phyloP scores from a whole-genome alignment of 2,888 invertebrate genomes.

The Charanyca ferruginea region DNA sequence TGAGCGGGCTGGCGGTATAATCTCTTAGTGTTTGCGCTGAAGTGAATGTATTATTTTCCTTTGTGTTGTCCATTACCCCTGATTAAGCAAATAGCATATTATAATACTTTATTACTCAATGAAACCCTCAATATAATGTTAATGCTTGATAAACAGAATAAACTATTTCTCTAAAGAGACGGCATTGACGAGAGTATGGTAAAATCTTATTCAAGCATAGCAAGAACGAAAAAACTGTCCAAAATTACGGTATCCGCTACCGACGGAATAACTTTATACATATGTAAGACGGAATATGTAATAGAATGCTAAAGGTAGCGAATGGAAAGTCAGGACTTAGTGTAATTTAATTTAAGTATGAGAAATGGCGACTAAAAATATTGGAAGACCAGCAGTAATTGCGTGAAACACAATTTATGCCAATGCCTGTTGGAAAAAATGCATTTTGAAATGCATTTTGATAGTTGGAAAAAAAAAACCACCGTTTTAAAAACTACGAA shows the following conservation, averaged over 20 bases:
- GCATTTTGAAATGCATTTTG: too few relatives aligned
- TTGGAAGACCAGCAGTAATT: too few relatives aligned
- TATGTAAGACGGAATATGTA: too few relatives aligned
- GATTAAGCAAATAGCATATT: slow-evolving; percentile 68
- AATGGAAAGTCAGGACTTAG: neutral
- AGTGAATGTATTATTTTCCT: slow-evolving; percentile 78
- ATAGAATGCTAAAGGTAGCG: too few relatives aligned
- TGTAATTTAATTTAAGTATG: too few relatives aligned
- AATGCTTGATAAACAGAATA: neutral
- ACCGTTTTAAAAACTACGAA: too few relatives aligned
- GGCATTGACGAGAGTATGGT: slow-evolving; percentile 1
- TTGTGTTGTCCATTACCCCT: slow-evolving; percentile 82
- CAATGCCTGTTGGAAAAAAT: too few relatives aligned
- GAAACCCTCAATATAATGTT: slow-evolving; percentile 4
- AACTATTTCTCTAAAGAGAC: neutral
- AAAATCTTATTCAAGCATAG: neutral
- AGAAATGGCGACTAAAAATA: too few relatives aligned
- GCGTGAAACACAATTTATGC: too few relatives aligned
- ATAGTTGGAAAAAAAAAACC: too few relatives aligned
- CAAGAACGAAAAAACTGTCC: neutral
- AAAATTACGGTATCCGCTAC: too few relatives aligned
- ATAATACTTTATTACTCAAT: slow-evolving; percentile 11
- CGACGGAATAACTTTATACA: too few relatives aligned
- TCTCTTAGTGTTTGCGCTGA: slow-evolving; percentile 76
- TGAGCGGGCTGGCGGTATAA: slow-evolving; percentile 77